Conservation (phyloP, 2,888 invertebrate species). For the Dendrolimus pini region DNA sequence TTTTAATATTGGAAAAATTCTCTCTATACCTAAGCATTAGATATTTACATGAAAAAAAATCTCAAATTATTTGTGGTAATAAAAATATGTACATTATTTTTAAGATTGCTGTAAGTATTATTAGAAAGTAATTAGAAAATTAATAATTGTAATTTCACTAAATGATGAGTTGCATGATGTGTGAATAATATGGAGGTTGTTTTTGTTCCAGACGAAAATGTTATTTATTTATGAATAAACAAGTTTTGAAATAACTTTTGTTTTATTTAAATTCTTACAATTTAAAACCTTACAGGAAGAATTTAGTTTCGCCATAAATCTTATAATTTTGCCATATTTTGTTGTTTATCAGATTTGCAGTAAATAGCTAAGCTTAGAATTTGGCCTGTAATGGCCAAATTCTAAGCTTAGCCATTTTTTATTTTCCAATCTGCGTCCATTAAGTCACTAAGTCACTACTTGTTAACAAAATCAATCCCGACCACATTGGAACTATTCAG, state of each 20-base stretch:
- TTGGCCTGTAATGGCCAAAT: no score
- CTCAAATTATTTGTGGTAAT: slow-evolving; percentile 74
- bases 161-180: slow-evolving; percentile 67
- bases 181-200: slow-evolving; percentile 74
- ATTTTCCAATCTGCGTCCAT: no score
- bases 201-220: slow-evolving; percentile 75
- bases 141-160: slow-evolving; percentile 69
- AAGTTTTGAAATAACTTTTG: slow-evolving; percentile 65
- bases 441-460: no score
- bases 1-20: slow-evolving; percentile 66
- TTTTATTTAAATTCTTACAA: slow-evolving; percentile 20
- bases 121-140: slow-evolving; percentile 71
- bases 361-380: no score
- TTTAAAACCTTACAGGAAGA: no score
- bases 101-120: slow-evolving; percentile 76
- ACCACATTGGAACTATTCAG: no score
- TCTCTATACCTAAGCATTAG: slow-evolving; percentile 64
- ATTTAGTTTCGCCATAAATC: no score
- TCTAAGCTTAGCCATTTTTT: no score
- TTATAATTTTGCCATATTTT: no score
- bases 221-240: slow-evolving; percentile 77
- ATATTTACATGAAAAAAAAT: slow-evolving; percentile 65
- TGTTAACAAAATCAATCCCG: no score
- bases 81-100: slow-evolving; percentile 65
- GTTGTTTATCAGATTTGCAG: no score